These are phyloP conservation scores for Ophiodon elongatus DNA, from an alignment of 2,113 vertebrate genomes.

Conservation along the genomic window DNA sequence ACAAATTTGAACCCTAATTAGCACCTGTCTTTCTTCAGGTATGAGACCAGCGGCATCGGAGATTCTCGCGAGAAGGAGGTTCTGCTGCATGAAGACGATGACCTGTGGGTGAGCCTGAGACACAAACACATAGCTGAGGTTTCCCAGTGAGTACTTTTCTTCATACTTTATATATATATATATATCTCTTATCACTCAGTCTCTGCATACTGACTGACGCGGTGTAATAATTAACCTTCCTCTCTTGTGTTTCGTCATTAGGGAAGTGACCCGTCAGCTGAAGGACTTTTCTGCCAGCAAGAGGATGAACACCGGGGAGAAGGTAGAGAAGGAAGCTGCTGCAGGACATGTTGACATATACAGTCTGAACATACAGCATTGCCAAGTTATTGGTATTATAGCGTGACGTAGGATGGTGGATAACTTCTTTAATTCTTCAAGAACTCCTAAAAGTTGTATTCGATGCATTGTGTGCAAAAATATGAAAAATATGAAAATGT, in stretches of 20 bases:
- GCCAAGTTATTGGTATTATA: not conserved
- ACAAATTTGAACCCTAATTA: not conserved
- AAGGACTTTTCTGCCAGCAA: constrained; percentile 99
- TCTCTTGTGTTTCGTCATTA: constrained; percentile 61
- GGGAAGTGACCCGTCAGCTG: constrained; percentile 97
- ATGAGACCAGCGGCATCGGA: constrained; percentile 96
- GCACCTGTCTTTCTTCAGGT: constrained; percentile 81
- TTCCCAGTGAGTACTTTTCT: constrained; percentile 93
- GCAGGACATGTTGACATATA: not conserved
- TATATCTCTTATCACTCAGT: not conserved
- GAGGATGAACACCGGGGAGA: constrained; percentile 99
- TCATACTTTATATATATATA: not conserved
- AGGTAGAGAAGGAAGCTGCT: constrained; percentile 82
- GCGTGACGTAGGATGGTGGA: not conserved
- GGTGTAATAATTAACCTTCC: too few species aligned
- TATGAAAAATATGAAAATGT: too few species aligned
- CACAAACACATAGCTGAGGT: constrained; percentile 99
- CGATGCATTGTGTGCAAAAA: not conserved
- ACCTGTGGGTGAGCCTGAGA: constrained; percentile 96
- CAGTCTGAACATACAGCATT: not conserved
- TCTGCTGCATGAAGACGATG: constrained; percentile 96
- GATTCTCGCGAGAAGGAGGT: constrained; percentile 95
- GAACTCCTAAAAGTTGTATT: not conserved
- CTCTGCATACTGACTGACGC: not conserved
- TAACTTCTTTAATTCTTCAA: not conserved